A percentile compares a stretch with the other conserved stretches of the same genome.
Evolutionary conservation across 92 coral and sea anemone genomes (phyloP).

Genomic region (Paragorgia papillata): DNA sequence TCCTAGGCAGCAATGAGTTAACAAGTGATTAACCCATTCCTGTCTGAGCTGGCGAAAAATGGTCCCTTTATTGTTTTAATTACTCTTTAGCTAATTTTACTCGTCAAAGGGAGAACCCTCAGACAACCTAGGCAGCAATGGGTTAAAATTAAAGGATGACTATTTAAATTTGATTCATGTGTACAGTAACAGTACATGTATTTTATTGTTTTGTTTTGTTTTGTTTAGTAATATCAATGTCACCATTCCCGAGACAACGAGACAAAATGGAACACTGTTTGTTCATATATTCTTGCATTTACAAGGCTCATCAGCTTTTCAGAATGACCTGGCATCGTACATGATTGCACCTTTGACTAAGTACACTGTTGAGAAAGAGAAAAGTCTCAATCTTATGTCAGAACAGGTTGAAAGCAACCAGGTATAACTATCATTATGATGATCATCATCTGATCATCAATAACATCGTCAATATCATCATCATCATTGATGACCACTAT

Average conservation of each 20-base stretch:
- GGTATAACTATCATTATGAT: conserved; percentile 16
- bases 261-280: conserved; percentile 85
- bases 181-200: not conserved
- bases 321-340: conserved; percentile 60
- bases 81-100: too few species aligned
- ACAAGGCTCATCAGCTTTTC: conserved; percentile 67
- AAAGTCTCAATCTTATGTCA: conserved; percentile 75
- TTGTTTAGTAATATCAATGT: conserved; percentile 71
- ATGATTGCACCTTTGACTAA: conserved; percentile 66
- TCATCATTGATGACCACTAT: too few species aligned
- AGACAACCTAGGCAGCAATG: too few species aligned
- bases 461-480: too few species aligned
- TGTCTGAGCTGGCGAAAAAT: too few species aligned
- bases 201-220: not conserved
- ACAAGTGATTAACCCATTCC: too few species aligned
- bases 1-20: too few species aligned
- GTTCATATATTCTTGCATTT: conserved; percentile 75
- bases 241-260: conserved; percentile 76
- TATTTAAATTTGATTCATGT: not conserved
- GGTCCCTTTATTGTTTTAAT: too few species aligned
- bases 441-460: too few species aligned
- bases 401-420: conserved; percentile 33
- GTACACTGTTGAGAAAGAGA: conserved; percentile 70
- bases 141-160: too few species aligned
- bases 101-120: too few species aligned